Evolutionary conservation across 2,888 invertebrate species (phyloP).

Genomic region (Drosophila mulleri): DNA sequence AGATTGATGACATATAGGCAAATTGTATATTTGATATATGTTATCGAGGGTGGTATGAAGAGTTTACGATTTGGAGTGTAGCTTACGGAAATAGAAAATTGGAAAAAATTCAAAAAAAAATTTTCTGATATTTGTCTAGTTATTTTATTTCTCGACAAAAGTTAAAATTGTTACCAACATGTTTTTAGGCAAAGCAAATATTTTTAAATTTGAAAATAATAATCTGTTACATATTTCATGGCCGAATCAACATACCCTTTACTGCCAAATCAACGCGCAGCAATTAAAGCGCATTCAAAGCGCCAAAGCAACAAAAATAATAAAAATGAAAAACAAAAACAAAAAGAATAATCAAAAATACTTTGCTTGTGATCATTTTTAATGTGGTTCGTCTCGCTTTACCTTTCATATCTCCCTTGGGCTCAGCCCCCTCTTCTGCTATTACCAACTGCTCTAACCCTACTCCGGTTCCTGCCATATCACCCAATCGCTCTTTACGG

Average conservation of each 20-base stretch:
- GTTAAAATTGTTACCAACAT: neutral
- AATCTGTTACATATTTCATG: neutral
- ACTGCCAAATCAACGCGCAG: neutral
- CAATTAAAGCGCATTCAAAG: slow-evolving; percentile 11
- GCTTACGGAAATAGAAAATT: too few species aligned
- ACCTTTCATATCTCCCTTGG: neutral
- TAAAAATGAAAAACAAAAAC: neutral
- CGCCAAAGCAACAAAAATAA: neutral
- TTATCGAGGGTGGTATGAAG: neutral
- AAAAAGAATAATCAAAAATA: slow-evolving; percentile 5
- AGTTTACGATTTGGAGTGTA: neutral
- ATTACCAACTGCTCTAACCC: neutral
- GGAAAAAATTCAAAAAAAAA: too few species aligned
- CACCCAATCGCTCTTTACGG: neutral
- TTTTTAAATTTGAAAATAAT: too few species aligned
- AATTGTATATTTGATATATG: neutral
- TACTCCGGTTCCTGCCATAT: neutral
- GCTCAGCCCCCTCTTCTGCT: neutral
- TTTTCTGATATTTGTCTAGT: too few species aligned
- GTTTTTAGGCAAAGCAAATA: neutral
- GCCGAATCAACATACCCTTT: neutral
- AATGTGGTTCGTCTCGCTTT: neutral
- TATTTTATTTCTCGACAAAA: too few species aligned
- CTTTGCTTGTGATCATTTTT: slow-evolving; percentile 8
- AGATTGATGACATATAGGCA: neutral